Evolutionary conservation across 2,888 invertebrate genomes (phyloP).

Genomic region (Sericinus montela): DNA sequence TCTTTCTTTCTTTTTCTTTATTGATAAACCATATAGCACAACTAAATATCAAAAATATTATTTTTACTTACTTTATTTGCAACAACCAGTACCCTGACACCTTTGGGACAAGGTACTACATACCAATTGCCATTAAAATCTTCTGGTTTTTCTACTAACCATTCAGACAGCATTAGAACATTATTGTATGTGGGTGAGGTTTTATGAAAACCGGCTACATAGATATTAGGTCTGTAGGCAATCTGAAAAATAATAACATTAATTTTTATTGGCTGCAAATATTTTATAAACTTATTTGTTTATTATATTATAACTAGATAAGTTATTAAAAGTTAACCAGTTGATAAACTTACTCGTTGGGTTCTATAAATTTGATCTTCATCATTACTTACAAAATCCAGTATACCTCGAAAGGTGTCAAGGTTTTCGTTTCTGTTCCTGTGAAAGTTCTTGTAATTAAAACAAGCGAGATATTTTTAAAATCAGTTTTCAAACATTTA

Average conservation of each 20-base stretch:
- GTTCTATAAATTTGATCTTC: conserved; percentile 25
- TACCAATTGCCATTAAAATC: conserved; percentile 86
- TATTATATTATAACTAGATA: no score
- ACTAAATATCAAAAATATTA: no score
- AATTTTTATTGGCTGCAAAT: not conserved
- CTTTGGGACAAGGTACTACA: conserved; percentile 90
- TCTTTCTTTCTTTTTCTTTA: no score
- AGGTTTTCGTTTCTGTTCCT: conserved; percentile 68
- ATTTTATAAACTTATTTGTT: not conserved
- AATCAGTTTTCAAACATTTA: no score
- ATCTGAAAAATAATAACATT: conserved; percentile 36
- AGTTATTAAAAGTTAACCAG: no score
- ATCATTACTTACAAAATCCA: conserved; percentile 53
- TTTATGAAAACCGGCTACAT: conserved; percentile 67
- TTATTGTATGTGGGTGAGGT: conserved; percentile 51
- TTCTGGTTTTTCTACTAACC: conserved; percentile 92
- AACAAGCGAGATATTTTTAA: not conserved
- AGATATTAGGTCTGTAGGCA: conserved; percentile 52
- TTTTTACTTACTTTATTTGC: conserved; percentile 79
- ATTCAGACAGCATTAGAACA: conserved; percentile 94
- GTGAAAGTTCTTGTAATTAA: conserved; percentile 29
- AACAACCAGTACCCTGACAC: conserved; percentile 89
- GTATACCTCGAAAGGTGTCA: conserved; percentile 74
- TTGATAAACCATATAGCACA: no score
- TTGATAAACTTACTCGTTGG: conserved; percentile 22